Conservation (phyloP, 1,140 invertebrate species). For the Pseudomyrmex dendroicus region DNA sequence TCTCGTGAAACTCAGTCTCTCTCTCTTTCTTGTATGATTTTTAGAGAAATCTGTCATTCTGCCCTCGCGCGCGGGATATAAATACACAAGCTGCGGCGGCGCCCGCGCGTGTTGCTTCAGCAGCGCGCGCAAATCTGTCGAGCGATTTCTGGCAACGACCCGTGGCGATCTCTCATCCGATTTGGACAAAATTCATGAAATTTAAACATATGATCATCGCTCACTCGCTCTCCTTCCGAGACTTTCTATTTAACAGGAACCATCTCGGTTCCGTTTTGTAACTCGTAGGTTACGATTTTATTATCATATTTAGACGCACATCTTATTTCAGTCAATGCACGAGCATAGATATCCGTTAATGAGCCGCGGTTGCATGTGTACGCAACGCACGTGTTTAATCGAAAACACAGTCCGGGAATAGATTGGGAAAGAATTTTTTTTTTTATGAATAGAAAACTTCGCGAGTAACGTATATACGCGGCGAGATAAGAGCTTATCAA, state of each 20-base stretch:
- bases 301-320: not conserved
- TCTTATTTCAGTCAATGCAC: too few relatives aligned
- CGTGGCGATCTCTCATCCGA: constrained; percentile 16
- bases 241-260: too few relatives aligned
- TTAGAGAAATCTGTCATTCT: constrained; percentile 49
- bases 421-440: too few relatives aligned
- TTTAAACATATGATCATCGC: not conserved
- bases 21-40: not conserved
- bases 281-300: not conserved
- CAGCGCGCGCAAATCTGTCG: constrained; percentile 1
- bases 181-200: constrained; percentile 18
- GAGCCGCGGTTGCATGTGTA: too few relatives aligned
- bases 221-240: too few relatives aligned
- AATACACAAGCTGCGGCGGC: constrained; percentile 6
- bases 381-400: too few relatives aligned
- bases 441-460: too few relatives aligned
- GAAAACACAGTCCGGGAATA: too few relatives aligned
- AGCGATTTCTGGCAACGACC: not conserved
- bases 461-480: too few relatives aligned
- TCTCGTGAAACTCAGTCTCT: constrained; percentile 2
- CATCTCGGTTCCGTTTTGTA: not conserved
- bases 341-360: too few relatives aligned
- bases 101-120: not conserved
- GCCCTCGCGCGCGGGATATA: constrained; percentile 37
- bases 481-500: constrained; percentile 11